phyloP scores from a whole-genome alignment of 2,797 vertebrate genomes.

The Enteromius mattozi region DNA sequence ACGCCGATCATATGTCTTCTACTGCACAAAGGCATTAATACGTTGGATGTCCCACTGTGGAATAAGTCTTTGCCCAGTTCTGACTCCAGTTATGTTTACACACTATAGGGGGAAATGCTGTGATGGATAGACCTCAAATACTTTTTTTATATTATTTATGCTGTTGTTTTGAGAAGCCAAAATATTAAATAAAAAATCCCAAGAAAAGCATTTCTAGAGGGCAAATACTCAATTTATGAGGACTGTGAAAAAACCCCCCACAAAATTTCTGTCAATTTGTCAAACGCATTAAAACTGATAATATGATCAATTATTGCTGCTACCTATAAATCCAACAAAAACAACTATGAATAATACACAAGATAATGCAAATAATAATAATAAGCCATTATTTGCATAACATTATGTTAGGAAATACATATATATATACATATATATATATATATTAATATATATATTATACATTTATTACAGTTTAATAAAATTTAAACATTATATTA shows the following conservation, averaged over 20 bases:
- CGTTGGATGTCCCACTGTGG: conserved; percentile 58
- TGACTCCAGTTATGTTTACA: conserved; percentile 51
- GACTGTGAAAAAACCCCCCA: neutral
- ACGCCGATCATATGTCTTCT: conserved; percentile 59
- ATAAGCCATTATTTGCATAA: neutral
- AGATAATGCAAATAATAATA: neutral
- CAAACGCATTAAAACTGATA: neutral
- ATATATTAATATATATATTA: too few species aligned
- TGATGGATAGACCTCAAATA: conserved; percentile 53
- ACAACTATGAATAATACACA: neutral
- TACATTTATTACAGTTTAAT: too few species aligned
- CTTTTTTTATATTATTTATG: neutral
- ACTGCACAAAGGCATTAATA: conserved; percentile 58
- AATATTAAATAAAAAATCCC: neutral
- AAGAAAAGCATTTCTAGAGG: neutral
- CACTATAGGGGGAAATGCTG: conserved; percentile 16
- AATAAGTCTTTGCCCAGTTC: conserved; percentile 54
- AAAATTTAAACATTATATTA: too few species aligned
- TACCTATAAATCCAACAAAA: neutral
- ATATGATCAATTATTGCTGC: neutral
- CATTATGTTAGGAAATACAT: too few species aligned
- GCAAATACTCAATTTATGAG: neutral
- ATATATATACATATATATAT: too few species aligned
- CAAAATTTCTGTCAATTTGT: neutral
- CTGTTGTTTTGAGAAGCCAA: neutral